phyloP scores from a whole-genome alignment of 2,797 vertebrate genomes.

The Chelidonichthys spinosus region DNA sequence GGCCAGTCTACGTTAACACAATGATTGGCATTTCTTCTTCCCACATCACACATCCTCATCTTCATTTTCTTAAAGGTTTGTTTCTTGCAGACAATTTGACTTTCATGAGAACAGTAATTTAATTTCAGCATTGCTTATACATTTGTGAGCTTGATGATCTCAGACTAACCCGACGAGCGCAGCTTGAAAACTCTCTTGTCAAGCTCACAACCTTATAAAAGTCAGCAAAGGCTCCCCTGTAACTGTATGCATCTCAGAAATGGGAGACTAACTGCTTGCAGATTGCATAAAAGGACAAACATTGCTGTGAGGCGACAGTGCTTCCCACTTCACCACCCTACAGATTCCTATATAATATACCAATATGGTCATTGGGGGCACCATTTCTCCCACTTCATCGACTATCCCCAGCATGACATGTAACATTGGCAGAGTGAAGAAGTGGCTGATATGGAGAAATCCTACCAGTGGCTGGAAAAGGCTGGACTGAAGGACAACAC shows the following conservation, averaged over 20 bases:
- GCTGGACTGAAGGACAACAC: too few species aligned
- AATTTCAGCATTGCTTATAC: background rate
- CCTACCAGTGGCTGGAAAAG: too few species aligned
- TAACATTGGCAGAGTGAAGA: too few species aligned
- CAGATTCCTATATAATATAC: too few species aligned
- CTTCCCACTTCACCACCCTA: too few species aligned
- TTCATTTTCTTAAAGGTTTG: background rate
- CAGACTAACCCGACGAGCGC: background rate
- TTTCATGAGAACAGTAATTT: background rate
- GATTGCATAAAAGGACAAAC: background rate
- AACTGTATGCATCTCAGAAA: background rate
- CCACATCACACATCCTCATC: background rate
- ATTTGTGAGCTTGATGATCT: background rate
- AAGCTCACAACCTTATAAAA: background rate
- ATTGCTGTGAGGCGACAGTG: background rate
- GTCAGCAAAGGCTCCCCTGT: too few species aligned
- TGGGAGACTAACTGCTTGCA: background rate
- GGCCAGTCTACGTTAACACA: background rate
- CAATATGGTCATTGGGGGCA: too few species aligned
- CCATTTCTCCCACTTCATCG: too few species aligned
- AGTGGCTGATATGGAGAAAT: too few species aligned
- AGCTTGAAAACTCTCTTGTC: background rate
- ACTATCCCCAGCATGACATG: too few species aligned
- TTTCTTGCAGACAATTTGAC: background rate
- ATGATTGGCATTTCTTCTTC: background rate